phyloP scores from a whole-genome alignment of 2,113 vertebrate genomes.

The Delphinapterus leucas region DNA sequence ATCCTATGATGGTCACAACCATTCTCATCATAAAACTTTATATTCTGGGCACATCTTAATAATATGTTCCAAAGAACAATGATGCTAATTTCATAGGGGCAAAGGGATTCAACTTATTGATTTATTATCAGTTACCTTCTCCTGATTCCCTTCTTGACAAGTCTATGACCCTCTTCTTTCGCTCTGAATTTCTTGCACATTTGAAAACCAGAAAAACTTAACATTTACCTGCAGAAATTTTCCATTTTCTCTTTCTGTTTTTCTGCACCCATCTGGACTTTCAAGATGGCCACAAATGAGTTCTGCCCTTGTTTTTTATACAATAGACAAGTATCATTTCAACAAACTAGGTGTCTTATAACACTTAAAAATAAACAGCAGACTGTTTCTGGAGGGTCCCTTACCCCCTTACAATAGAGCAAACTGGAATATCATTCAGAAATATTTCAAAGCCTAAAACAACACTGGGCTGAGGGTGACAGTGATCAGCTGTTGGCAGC shows the following conservation, averaged over 20 bases:
- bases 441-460: constrained; percentile 76
- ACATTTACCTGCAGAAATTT: background rate
- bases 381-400: constrained; percentile 17
- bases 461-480: constrained; percentile 36
- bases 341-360: constrained; percentile 38
- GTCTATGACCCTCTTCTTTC: background rate
- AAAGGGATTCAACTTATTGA: background rate
- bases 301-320: constrained; percentile 12
- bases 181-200: background rate
- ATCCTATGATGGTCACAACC: background rate
- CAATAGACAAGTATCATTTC: constrained; percentile 27
- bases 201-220: constrained; percentile 37
- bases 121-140: background rate
- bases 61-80: background rate
- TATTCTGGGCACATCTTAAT: background rate
- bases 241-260: background rate
- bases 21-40: background rate
- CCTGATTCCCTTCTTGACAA: constrained; percentile 24
- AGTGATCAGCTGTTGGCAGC: constrained; percentile 62
- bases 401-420: background rate
- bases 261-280: background rate
- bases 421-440: constrained; percentile 71
- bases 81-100: background rate
- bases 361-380: constrained; percentile 33
- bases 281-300: constrained; percentile 2